phyloP scores from a whole-genome alignment of 2,797 vertebrate species.

The Aselliscus stoliczkanus region DNA sequence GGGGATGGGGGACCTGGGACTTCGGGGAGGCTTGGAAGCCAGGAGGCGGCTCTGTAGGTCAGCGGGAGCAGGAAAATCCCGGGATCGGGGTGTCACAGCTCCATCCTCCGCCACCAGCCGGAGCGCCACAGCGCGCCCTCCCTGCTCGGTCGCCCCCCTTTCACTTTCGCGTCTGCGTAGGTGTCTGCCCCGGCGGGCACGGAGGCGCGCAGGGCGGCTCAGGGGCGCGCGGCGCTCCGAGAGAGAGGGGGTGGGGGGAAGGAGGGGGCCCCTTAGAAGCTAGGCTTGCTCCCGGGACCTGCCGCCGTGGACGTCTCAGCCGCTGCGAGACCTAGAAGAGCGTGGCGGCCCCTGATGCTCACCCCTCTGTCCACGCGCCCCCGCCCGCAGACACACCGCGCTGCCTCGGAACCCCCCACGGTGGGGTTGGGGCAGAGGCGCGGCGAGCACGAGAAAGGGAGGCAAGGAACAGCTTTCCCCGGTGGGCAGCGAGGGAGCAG shows the following conservation, averaged over 20 bases:
- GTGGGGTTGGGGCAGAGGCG: slow-evolving; percentile 74
- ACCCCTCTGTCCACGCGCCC: background rate
- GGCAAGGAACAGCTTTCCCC: background rate
- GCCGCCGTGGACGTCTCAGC: background rate
- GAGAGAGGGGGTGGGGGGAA: background rate
- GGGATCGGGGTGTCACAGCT: fast-evolving
- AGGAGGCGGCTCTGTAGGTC: background rate
- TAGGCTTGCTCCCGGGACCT: background rate
- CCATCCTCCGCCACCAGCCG: background rate
- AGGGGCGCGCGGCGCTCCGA: slow-evolving; percentile 30
- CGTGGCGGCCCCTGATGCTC: background rate
- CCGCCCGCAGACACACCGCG: background rate
- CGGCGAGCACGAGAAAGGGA: background rate
- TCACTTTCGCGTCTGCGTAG: slow-evolving; percentile 71
- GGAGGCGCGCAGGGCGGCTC: slow-evolving; percentile 33
- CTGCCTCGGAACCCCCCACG: slow-evolving; percentile 19
- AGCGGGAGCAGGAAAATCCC: background rate
- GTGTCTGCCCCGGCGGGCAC: slow-evolving; percentile 47
- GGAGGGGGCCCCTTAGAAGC: background rate
- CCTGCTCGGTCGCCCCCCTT: slow-evolving; percentile 16
- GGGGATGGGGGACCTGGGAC: background rate
- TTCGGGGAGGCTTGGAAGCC: background rate
- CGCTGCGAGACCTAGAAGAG: background rate
- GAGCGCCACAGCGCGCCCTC: background rate
- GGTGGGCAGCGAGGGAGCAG: slow-evolving; percentile 45